Evolutionary conservation across 1,140 invertebrate genomes (phyloP).

Genomic region (Brachionus angularis): DNA sequence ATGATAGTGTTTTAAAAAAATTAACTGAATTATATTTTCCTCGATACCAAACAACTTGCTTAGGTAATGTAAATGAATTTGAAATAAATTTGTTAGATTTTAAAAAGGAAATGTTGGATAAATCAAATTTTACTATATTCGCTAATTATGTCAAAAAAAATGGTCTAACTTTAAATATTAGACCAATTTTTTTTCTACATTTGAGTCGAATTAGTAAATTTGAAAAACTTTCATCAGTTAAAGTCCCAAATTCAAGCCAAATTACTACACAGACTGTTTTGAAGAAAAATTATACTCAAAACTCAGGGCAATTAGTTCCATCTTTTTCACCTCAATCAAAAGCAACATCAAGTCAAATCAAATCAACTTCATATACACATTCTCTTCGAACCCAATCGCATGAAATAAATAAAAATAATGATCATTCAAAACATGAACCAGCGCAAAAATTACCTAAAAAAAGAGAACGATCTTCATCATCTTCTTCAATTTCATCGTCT

Average conservation of each 20-base stretch:
- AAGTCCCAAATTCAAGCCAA: no score
- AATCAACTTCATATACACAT: no score
- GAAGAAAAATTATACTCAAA: no score
- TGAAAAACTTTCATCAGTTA: no score
- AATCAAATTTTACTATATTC: not conserved
- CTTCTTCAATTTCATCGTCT: constrained; percentile 2
- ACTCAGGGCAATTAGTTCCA: no score
- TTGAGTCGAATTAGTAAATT: not conserved
- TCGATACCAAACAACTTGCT: constrained; percentile 15
- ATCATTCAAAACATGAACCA: not conserved
- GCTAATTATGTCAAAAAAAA: constrained; percentile 3
- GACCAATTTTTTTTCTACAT: constrained; percentile 34
- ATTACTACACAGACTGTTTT: no score
- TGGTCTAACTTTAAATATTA: constrained; percentile 8
- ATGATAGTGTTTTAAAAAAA: constrained; percentile 2
- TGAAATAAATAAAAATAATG: not conserved
- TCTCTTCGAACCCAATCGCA: not conserved
- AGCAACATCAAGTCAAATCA: no score
- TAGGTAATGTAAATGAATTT: constrained; percentile 2
- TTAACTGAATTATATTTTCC: constrained; percentile 31
- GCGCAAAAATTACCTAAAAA: not conserved
- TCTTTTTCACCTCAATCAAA: no score
- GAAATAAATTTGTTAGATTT: constrained; percentile 17
- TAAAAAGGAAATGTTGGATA: constrained; percentile 19
- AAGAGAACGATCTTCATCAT: not conserved